Percentiles rank a stretch among this genome's conserved stretches.
Conservation (phyloP, 2,888 invertebrate species). For the Andricus curvator region DNA sequence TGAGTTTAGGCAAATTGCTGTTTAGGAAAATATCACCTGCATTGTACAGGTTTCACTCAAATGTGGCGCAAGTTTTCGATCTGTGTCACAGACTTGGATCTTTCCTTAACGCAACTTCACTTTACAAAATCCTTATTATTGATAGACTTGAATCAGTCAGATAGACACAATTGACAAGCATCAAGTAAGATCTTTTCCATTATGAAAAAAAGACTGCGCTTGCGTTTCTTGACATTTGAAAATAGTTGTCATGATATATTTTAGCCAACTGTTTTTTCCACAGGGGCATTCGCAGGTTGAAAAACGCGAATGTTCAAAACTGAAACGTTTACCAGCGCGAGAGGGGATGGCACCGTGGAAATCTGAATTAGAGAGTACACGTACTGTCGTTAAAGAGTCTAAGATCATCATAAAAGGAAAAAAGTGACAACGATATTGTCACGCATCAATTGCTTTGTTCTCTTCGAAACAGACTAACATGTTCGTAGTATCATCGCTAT, state of each 20-base stretch:
- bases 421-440: constrained; percentile 3
- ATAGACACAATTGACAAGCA: not conserved
- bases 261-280: not conserved
- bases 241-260: not conserved
- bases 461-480: constrained; percentile 34
- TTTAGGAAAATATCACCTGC: constrained; percentile 6
- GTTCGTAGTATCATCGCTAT: constrained; percentile 30
- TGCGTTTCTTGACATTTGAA: constrained; percentile 20
- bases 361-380: constrained; percentile 11
- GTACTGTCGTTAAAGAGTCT: not conserved
- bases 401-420: not conserved
- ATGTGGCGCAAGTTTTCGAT: constrained; percentile 21
- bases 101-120: constrained; percentile 12
- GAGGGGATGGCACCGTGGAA: constrained; percentile 34
- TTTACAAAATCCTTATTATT: constrained; percentile 39
- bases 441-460: constrained; percentile 10
- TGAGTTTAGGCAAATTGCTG: constrained; percentile 15
- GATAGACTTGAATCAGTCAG: not conserved
- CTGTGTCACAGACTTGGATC: not conserved
- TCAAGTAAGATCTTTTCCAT: not conserved
- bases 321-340: constrained; percentile 27
- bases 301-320: constrained; percentile 39
- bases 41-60: constrained; percentile 12
- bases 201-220: not conserved
- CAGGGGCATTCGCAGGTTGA: not conserved